phyloP scores from a whole-genome alignment of 2,797 vertebrate species.

The Artibeus jamaicensis region DNA sequence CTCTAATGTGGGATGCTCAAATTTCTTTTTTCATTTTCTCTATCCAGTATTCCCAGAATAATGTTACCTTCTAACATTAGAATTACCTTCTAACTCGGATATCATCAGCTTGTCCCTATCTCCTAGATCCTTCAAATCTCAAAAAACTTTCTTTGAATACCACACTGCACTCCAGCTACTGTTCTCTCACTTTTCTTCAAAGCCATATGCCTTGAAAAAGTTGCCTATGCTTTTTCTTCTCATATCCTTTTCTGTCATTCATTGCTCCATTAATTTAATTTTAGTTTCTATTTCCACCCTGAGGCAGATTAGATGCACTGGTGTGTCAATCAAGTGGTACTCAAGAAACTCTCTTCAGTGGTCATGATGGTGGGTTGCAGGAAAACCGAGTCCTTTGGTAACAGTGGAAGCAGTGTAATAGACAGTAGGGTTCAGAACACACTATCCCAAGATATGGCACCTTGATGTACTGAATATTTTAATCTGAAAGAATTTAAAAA shows the following conservation, averaged over 20 bases:
- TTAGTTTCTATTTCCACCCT: not conserved
- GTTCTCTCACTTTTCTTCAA: not conserved
- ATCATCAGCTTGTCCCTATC: not conserved
- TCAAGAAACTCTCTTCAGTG: not conserved
- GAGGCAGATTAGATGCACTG: not conserved
- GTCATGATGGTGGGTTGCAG: not conserved
- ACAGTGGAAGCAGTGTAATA: not conserved
- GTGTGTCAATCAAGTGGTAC: not conserved
- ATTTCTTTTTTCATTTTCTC: not conserved
- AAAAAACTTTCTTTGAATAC: not conserved
- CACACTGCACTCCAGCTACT: not conserved
- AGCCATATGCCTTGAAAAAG: not conserved
- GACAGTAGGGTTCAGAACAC: not conserved
- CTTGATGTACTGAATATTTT: not conserved
- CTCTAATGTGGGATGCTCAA: not conserved
- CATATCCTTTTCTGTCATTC: not conserved
- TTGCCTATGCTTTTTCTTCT: not conserved
- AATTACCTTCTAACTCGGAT: not conserved
- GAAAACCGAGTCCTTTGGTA: not conserved
- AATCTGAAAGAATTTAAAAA: not conserved
- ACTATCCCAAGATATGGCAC: not conserved
- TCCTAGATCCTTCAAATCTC: not conserved
- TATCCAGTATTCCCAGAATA: not conserved
- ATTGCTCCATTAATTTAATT: not conserved
- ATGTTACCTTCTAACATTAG: not conserved